These are phyloP conservation scores for Tachyglossus aculeatus DNA, from an alignment of 2,797 vertebrate genomes.

Conservation along the genomic window DNA sequence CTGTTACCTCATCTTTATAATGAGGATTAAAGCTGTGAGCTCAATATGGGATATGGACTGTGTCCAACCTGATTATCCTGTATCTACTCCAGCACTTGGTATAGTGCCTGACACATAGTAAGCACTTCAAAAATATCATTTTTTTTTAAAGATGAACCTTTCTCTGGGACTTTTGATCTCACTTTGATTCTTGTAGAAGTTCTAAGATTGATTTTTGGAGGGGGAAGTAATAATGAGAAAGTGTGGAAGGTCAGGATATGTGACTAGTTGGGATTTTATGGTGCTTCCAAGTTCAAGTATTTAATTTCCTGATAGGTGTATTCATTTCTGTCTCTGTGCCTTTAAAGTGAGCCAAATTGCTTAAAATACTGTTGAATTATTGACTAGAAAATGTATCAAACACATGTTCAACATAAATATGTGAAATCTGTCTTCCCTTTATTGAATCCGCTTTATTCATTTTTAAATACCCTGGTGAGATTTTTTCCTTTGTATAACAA, in stretches of 20 bases:
- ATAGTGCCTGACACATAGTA: too few relatives aligned
- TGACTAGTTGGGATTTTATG: neutral
- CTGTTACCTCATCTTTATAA: too few relatives aligned
- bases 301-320: constrained; percentile 35
- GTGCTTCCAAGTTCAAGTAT: constrained; percentile 11
- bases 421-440: constrained; percentile 42
- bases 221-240: constrained; percentile 20
- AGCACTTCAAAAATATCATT: too few relatives aligned
- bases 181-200: too few relatives aligned
- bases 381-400: constrained; percentile 37
- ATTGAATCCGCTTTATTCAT: constrained; percentile 31
- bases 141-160: too few relatives aligned
- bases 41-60: too few relatives aligned
- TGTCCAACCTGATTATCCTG: too few relatives aligned
- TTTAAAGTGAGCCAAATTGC: constrained; percentile 12
- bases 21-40: too few relatives aligned
- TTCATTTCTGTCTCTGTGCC: constrained; percentile 14
- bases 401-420: constrained; percentile 28
- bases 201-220: too few relatives aligned
- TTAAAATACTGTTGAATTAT: constrained; percentile 5
- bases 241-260: constrained; percentile 1
- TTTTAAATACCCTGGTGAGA: constrained; percentile 46
- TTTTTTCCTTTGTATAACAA: constrained; percentile 50
- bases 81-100: too few relatives aligned
- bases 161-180: too few relatives aligned